Percentiles rank a stretch among this genome's conserved stretches.
These are phyloP conservation scores for Toxonevra muliebris DNA, from an alignment of 2,888 invertebrate genomes.

Conservation along the genomic window DNA sequence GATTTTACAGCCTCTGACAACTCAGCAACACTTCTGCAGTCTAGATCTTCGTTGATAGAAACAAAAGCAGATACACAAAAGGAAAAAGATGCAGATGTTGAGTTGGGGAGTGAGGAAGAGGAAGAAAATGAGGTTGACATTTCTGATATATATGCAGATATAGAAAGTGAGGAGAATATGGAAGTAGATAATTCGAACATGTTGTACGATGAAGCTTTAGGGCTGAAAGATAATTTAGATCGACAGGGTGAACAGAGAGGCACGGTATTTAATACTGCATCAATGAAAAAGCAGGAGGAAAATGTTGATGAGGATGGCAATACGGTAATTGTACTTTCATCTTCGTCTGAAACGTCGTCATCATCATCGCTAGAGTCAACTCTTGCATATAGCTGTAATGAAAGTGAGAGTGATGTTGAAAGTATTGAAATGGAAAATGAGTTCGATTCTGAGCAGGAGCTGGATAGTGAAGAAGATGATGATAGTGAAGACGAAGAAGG, in stretches of 20 bases:
- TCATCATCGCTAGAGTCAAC: too few species aligned
- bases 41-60: slow-evolving; percentile 22
- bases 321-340: background rate
- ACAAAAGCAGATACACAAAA: slow-evolving; percentile 21
- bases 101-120: slow-evolving; percentile 6
- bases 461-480: slow-evolving; percentile 31
- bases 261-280: too few species aligned
- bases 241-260: background rate
- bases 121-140: background rate
- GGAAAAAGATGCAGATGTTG: slow-evolving; percentile 16
- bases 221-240: slow-evolving; percentile 3
- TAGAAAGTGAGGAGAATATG: slow-evolving; percentile 21
- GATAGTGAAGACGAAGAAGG: slow-evolving; percentile 34
- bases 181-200: slow-evolving; percentile 28
- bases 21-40: slow-evolving; percentile 23
- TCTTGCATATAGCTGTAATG: too few species aligned
- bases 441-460: slow-evolving; percentile 9
- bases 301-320: background rate
- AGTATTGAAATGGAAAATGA: slow-evolving; percentile 23
- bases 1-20: slow-evolving; percentile 46
- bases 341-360: slow-evolving; percentile 8
- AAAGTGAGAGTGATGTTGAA: slow-evolving; percentile 24
- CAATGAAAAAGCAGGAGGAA: background rate
- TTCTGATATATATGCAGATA: slow-evolving; percentile 12
- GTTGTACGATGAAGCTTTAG: slow-evolving; percentile 28